A percentile compares a stretch with the other conserved stretches of the same genome.
Evolutionary conservation across 2,888 invertebrate species (phyloP).

Genomic region (Leucania comma): DNA sequence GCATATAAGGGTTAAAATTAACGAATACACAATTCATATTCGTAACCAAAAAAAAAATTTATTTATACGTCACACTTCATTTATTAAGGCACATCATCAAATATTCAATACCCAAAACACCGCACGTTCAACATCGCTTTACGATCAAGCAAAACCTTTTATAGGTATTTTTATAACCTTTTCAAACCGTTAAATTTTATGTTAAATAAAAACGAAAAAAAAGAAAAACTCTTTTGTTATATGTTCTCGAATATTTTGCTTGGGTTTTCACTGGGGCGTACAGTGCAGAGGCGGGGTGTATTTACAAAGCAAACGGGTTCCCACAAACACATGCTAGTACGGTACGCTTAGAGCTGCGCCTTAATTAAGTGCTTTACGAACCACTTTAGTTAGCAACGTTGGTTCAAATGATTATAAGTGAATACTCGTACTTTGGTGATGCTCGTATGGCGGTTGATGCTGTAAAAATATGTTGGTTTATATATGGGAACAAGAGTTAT

Average conservation of each 20-base stretch:
- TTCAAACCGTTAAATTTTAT: constrained; percentile 40
- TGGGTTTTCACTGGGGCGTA: constrained; percentile 14
- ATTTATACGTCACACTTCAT: constrained; percentile 12
- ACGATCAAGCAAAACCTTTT: constrained; percentile 45
- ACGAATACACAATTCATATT: constrained; percentile 16
- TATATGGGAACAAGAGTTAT: not conserved
- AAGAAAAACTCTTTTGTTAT: constrained; percentile 38
- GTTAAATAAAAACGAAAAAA: constrained; percentile 36
- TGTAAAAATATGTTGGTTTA: not conserved
- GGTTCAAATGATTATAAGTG: constrained; percentile 52
- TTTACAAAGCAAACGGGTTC: constrained; percentile 44
- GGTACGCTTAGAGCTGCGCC: constrained; percentile 21
- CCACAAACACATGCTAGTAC: constrained; percentile 38
- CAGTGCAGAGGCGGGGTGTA: constrained; percentile 15
- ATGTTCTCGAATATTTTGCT: constrained; percentile 44
- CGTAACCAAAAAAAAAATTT: not conserved
- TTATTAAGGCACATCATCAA: constrained; percentile 40
- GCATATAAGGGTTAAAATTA: not conserved
- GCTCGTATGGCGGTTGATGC: constrained; percentile 23
- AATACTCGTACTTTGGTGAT: constrained; percentile 30
- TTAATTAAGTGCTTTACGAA: constrained; percentile 57
- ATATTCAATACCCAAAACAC: constrained; percentile 53
- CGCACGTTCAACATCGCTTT: constrained; percentile 27
- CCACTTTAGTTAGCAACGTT: constrained; percentile 44
- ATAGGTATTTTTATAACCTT: constrained; percentile 37